Percentiles rank a stretch among this genome's conserved stretches.
These are phyloP conservation scores for Malurus elegans DNA, from an alignment of 2,113 vertebrate species.

Conservation along the genomic window DNA sequence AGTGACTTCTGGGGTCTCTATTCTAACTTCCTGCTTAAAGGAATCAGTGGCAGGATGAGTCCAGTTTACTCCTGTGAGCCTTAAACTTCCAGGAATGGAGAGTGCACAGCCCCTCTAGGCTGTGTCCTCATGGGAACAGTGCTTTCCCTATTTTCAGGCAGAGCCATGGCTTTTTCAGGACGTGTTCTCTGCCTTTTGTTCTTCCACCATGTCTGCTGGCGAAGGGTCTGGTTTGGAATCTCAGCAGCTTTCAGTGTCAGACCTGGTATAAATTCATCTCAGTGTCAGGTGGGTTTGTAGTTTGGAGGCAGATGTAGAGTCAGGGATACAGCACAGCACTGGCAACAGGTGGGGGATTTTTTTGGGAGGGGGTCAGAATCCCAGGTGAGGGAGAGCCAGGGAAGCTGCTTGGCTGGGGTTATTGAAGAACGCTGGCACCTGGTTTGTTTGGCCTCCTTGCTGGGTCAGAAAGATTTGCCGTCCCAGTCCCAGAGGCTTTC, in stretches of 20 bases:
- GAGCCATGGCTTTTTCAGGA: background rate
- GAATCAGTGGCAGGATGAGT: background rate
- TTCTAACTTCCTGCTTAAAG: background rate
- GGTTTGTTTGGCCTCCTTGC: background rate
- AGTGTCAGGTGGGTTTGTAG: background rate
- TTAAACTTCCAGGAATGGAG: background rate
- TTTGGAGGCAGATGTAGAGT: background rate
- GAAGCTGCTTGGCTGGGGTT: background rate
- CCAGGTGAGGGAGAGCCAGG: background rate
- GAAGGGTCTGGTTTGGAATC: background rate
- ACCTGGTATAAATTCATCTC: background rate
- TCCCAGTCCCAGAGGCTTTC: background rate
- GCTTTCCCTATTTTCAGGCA: background rate
- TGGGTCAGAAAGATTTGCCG: background rate
- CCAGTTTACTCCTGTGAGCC: background rate
- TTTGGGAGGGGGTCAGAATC: background rate
- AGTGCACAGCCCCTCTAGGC: rapidly evolving
- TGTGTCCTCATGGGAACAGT: background rate
- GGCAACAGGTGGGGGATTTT: background rate
- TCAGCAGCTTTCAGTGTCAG: background rate
- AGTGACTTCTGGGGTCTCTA: background rate
- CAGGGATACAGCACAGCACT: background rate
- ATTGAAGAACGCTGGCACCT: background rate
- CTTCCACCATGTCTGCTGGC: rapidly evolving
- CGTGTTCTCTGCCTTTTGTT: background rate